Evolutionary conservation across 1,140 invertebrate species (phyloP), one percentile per base, ranked within the genome.

Genomic region (Palaemon carinicauda): DNA sequence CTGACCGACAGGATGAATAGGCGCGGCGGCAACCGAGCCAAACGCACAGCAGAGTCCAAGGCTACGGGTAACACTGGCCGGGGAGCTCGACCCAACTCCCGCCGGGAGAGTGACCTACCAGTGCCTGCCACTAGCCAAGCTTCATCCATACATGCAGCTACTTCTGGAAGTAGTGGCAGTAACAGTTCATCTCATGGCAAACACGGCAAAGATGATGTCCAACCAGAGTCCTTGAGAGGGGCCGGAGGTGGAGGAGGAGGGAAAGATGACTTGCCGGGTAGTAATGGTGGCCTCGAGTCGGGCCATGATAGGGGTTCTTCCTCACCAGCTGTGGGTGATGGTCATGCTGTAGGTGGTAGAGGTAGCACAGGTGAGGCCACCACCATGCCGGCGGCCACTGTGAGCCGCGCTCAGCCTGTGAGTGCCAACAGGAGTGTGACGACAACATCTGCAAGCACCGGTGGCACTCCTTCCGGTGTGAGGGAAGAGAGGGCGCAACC

Each of bases 1-100:
- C 78, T 74, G 83, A 86, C 77, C 65, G 69, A 53, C 83, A 86
- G 33, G 77, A 86, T 86, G 83, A 86, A 86, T 86, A 86, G 83
- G 69, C 83, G 83, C 29, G 83, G 83, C 51, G 83, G 77, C 83
- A 86, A 86, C 69, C 77, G 83, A 86, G 83, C 83, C 51, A 86
- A 86, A 73, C 83, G 83, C 77, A 86, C 50, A 31, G 52, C 83
- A 86, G 83, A 86, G 33, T 79, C 75, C 75, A 86, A 86, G 54
- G 77, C 77, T 80, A 80, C 83, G 29, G 65, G 83, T 51, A 86
- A 51, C 65, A 24, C 33, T 86, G 60, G 77, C 41, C 83, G 83
- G 53, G 83, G 83, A 29, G 60, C 83, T 10, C 79, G 78, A 73
- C 56, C 75, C 52, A 54, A 65, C 54, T 33, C 83, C 52, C 83